Percentiles rank a stretch among this genome's conserved stretches.
Evolutionary conservation across 2,113 vertebrate species (phyloP).

Genomic region (Ochotona princeps): DNA sequence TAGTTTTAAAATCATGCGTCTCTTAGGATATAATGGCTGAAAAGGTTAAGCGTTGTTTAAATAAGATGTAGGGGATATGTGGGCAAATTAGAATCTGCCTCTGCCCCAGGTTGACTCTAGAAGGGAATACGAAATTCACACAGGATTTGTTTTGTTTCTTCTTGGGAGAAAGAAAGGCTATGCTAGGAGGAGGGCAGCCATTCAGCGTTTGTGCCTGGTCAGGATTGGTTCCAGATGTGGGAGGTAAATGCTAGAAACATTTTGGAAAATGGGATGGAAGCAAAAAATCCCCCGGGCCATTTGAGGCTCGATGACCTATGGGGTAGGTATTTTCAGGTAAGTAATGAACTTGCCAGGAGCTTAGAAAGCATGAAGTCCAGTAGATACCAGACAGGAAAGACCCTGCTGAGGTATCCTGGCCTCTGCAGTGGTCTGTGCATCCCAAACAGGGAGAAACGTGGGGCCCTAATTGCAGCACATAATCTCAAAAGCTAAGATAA

Average conservation of each 20-base stretch:
- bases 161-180: conserved; percentile 39
- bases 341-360: conserved; percentile 65
- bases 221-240: conserved; percentile 81
- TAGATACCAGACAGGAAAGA: conserved; percentile 43
- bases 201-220: conserved; percentile 61
- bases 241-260: conserved; percentile 65
- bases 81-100: conserved; percentile 55
- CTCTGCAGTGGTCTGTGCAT: not conserved
- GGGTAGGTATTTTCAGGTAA: conserved; percentile 74
- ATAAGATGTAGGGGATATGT: not conserved
- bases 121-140: conserved; percentile 44
- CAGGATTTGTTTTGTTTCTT: not conserved
- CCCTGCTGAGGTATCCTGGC: not conserved
- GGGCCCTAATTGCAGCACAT: not conserved
- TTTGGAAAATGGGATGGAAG: conserved; percentile 78
- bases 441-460: accelerated
- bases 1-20: conserved; percentile 17
- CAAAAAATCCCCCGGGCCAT: conserved; percentile 71
- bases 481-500: not conserved
- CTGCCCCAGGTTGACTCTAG: not conserved
- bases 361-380: not conserved
- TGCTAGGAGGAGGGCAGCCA: not conserved
- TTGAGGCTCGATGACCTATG: conserved; percentile 76
- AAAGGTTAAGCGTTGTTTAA: conserved; percentile 68
- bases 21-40: conserved; percentile 21